Conservation (phyloP, 2,113 vertebrate genomes). For the Etia nguti region DNA sequence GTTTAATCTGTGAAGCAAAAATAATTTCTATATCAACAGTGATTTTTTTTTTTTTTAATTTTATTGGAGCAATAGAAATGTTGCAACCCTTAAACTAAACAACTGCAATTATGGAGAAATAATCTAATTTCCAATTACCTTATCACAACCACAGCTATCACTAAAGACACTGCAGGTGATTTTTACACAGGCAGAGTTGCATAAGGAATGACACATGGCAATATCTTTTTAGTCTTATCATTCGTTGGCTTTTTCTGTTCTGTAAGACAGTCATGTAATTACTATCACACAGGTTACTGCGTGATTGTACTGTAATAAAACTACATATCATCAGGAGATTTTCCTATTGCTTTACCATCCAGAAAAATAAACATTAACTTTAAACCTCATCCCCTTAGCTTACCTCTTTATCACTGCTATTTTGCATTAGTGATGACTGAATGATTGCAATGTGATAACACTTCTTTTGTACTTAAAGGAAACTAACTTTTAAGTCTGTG, state of each 20-base stretch:
- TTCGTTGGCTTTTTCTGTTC: not conserved
- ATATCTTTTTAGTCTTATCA: not conserved
- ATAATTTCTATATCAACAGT: not conserved
- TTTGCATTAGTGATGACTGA: not conserved
- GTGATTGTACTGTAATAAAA: not conserved
- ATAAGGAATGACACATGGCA: not conserved
- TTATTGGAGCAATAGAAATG: not conserved
- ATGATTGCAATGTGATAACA: not conserved
- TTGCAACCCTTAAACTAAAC: not conserved
- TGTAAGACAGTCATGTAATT: not conserved
- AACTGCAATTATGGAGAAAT: not conserved
- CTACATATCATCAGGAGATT: not conserved
- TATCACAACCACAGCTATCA: conserved; percentile 15
- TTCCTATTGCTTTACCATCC: not conserved
- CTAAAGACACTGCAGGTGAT: not conserved
- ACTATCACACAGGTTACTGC: not conserved
- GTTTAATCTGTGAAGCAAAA: not conserved
- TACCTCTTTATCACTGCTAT: not conserved
- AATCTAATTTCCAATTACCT: conserved; percentile 66
- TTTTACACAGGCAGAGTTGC: not conserved
- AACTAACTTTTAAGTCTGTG: not conserved
- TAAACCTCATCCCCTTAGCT: not conserved
- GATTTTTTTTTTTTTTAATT: not conserved
- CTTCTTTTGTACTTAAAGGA: not conserved
- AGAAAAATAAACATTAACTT: not conserved